Conservation (phyloP, 2,797 vertebrate genomes). For the Petrocephalus sullivani region DNA sequence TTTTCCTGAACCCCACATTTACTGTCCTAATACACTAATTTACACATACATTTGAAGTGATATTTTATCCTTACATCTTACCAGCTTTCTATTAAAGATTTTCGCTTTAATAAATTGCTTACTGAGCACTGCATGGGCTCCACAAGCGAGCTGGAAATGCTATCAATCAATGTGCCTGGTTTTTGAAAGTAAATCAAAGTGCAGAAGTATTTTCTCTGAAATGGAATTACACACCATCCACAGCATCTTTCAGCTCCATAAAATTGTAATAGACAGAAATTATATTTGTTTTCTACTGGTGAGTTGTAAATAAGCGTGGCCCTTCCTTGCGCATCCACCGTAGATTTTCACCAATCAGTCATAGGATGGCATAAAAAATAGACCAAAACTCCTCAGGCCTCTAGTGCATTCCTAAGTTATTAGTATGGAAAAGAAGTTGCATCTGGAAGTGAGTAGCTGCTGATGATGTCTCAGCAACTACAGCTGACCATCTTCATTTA, state of each 20-base stretch:
- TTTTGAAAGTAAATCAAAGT: neutral
- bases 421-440: neutral
- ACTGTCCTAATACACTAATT: neutral
- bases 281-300: neutral
- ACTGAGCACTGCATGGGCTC: neutral
- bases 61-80: neutral
- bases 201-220: neutral
- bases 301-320: neutral
- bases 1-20: neutral
- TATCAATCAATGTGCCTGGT: neutral
- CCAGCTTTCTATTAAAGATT: neutral
- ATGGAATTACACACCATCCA: neutral
- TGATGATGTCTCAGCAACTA: neutral
- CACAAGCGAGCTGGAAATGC: neutral
- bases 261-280: conserved; percentile 4
- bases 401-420: neutral
- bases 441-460: neutral
- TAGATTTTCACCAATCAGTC: neutral
- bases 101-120: neutral
- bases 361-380: neutral
- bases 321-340: neutral
- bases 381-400: neutral
- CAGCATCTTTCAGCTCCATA: neutral
- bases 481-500: neutral
- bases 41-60: neutral